Evolutionary conservation across 2,797 vertebrate genomes (phyloP), one percentile per base, ranked within the genome.

Genomic region (Siniperca scherzeri): DNA sequence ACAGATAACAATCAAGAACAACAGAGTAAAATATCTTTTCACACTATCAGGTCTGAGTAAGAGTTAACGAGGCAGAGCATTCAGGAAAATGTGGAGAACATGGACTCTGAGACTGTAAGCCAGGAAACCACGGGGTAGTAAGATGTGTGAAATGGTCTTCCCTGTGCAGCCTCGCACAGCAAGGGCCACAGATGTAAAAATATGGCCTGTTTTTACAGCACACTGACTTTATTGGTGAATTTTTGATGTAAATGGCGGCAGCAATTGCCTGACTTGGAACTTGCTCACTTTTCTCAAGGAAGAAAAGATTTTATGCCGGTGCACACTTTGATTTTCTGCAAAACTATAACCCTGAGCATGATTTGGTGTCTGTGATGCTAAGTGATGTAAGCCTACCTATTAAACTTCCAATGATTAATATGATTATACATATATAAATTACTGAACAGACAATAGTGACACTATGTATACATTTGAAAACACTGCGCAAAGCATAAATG

Each of bases 41-140:
- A 84, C 88, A 74, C 89, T 81, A 81, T 89, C 79, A 80, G 90
- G 89, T 93, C 92, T 88, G 85, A 86, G 81, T 77, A 87, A 81
- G 89, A 94, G 87, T 92, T 94, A 95, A 95, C 94, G 90, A 95
- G 92, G 91, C 90, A 82, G 78, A 78, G 77, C 92, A 53, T 71
- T 17, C 80, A 80, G 89, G 78, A 89, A 88, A 91, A 91, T 84
- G 80, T 80, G 81, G 79, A 85, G 81, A 90, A 91, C 87, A 87
- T 66, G 87, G 91, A 90, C 88, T 75, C 80, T 60, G 77, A 83
- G 81, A 86, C 86, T 73, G 86, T 87, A 83, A 88, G 87, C 88
- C 91, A 89, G 90, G 81, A 92, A 85, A 88, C 92, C 88, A 77
- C 89, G 55, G 91, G 90, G 93, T 89, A 76, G 90, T 90, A 90